These are phyloP conservation scores for Pheosia tremula DNA, from an alignment of 2,888 invertebrate species.

Conservation along the genomic window DNA sequence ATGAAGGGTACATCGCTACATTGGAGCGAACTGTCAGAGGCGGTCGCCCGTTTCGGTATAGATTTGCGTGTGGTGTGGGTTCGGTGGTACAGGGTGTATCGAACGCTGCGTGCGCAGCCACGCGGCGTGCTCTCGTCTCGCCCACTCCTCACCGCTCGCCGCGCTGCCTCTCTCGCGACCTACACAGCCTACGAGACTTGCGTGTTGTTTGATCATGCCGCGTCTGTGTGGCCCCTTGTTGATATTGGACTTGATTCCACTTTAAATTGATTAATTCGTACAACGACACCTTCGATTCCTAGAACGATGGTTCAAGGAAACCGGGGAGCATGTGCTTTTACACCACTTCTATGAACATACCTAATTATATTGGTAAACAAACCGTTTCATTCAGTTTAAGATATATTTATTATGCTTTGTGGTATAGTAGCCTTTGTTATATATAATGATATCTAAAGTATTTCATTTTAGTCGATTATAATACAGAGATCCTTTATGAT, in stretches of 20 bases:
- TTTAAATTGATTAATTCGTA: conserved; percentile 81
- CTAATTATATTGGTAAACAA: conserved; percentile 5
- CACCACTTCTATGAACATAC: conserved; percentile 1
- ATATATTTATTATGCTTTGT: no score
- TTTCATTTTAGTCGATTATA: no score
- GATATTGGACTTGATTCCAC: conserved; percentile 79
- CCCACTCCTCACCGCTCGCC: conserved; percentile 44
- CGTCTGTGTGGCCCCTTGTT: conserved; percentile 77
- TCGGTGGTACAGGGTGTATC: conserved; percentile 60
- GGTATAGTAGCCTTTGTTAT: no score
- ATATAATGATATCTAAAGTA: no score
- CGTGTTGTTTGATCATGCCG: conserved; percentile 76
- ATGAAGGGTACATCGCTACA: conserved; percentile 80
- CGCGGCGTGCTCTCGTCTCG: conserved; percentile 62
- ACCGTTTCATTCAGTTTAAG: no score
- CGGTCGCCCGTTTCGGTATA: conserved; percentile 71
- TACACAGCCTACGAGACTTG: conserved; percentile 67
- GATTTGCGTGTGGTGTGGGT: conserved; percentile 67
- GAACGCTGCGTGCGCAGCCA: conserved; percentile 71
- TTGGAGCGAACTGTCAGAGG: conserved; percentile 76
- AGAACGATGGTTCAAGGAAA: conserved; percentile 30
- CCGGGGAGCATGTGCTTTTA: conserved; percentile 7
- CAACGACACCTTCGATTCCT: conserved; percentile 68
- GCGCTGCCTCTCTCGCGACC: conserved; percentile 47
- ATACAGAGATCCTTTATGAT: no score